These are phyloP conservation scores for Drosophila dunni DNA, from an alignment of 1,140 invertebrate species.

Conservation along the genomic window DNA sequence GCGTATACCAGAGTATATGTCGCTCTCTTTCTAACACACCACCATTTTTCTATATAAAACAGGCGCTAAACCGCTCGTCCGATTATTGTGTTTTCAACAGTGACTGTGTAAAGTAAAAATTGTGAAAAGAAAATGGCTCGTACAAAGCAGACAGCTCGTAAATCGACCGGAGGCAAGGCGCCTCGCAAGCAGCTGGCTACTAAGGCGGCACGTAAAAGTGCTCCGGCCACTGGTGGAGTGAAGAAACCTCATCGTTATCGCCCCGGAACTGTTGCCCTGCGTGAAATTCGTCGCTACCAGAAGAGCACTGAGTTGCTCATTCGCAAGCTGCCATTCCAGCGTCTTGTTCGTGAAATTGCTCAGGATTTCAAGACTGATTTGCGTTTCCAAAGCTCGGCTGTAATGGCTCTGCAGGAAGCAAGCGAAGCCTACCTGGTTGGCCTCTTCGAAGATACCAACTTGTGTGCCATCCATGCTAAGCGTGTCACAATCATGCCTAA, in stretches of 20 bases:
- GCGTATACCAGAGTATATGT: background rate
- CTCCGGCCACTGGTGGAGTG: too few relatives aligned
- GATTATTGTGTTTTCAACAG: constrained; percentile 9
- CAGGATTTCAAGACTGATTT: constrained; percentile 6
- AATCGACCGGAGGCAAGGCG: constrained; percentile 4
- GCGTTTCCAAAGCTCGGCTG: constrained; percentile 9
- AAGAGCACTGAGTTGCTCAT: too few relatives aligned
- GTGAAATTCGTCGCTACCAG: too few relatives aligned
- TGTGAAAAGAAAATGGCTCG: constrained; percentile 85
- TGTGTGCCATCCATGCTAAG: background rate
- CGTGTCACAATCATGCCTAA: constrained; percentile 4
- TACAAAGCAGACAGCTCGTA: constrained; percentile 92
- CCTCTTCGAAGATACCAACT: constrained; percentile 3
- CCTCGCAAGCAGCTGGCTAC: constrained; percentile 2
- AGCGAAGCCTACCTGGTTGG: constrained; percentile 6
- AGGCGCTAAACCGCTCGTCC: background rate
- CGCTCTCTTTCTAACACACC: background rate
- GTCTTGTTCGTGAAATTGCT: constrained; percentile 5
- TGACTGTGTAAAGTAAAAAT: constrained; percentile 14
- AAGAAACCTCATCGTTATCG: constrained; percentile 87
- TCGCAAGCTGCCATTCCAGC: background rate
- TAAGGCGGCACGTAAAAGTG: too few relatives aligned
- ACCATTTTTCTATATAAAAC: background rate
- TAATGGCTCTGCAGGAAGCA: constrained; percentile 4
- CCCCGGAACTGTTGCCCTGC: constrained; percentile 84